phyloP scores from a whole-genome alignment of 1,140 invertebrate species.

The Tetragnatha versicolor region DNA sequence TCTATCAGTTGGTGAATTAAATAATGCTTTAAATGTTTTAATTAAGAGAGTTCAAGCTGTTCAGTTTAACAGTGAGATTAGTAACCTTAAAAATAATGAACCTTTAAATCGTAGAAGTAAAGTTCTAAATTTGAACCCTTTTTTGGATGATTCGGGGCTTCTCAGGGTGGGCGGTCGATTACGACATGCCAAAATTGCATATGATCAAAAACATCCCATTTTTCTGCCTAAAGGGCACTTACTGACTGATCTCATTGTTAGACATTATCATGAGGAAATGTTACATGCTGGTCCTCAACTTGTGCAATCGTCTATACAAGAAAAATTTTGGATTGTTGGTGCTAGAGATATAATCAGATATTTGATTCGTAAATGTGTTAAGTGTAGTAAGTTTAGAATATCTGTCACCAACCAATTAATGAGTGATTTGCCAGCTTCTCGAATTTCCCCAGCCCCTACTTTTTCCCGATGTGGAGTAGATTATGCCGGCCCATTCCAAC shows the following conservation, averaged over 20 bases:
- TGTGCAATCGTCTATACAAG: not conserved
- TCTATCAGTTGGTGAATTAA: too few relatives aligned
- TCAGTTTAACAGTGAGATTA: too few relatives aligned
- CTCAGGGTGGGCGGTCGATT: not conserved
- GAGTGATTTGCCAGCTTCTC: not conserved
- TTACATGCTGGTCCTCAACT: constrained; percentile 1
- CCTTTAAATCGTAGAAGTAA: not conserved
- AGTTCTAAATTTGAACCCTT: not conserved
- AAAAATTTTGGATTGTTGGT: not conserved
- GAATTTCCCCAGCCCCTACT: constrained; percentile 38
- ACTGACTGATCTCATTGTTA: not conserved
- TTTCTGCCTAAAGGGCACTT: not conserved
- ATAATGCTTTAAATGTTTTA: too few relatives aligned
- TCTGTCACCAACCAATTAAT: not conserved
- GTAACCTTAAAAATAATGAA: too few relatives aligned
- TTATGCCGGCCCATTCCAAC: constrained; percentile 56
- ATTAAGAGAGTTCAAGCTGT: not conserved
- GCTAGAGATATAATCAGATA: too few relatives aligned
- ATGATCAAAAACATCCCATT: not conserved
- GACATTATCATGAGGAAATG: not conserved
- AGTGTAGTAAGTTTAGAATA: not conserved
- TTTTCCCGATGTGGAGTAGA: constrained; percentile 58
- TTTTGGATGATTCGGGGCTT: not conserved
- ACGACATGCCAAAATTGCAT: not conserved
- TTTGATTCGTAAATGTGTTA: too few relatives aligned